Conservation (phyloP, 2,888 invertebrate species). For the Creontiades dilutus region DNA sequence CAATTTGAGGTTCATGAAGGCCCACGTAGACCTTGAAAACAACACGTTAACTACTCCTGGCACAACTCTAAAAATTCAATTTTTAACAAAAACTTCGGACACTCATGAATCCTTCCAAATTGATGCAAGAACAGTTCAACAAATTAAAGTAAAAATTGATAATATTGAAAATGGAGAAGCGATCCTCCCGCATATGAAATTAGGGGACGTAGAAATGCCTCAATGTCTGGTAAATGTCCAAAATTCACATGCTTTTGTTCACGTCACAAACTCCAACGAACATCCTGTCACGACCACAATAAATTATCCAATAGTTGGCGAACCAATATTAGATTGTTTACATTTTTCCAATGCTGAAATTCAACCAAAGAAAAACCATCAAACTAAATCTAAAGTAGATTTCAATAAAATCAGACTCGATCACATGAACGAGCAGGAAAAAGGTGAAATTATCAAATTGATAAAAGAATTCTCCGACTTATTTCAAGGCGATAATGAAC, state of each 20-base stretch:
- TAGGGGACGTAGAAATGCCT: background rate
- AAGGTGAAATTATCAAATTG: conserved; percentile 74
- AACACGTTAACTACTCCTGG: too few relatives aligned
- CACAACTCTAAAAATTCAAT: too few relatives aligned
- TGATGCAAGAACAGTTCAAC: conserved; percentile 6
- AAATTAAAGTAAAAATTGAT: background rate
- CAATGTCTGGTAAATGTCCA: background rate
- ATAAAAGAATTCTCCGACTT: conserved; percentile 77
- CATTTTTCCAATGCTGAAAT: background rate
- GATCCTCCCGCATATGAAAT: background rate
- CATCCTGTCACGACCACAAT: too few relatives aligned
- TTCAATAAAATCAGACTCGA: background rate
- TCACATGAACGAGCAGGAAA: conserved; percentile 77
- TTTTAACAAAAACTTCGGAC: too few relatives aligned
- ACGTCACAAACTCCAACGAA: too few relatives aligned
- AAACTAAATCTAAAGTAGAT: background rate
- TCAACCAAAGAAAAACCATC: conserved; percentile 76
- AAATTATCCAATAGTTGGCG: too few relatives aligned
- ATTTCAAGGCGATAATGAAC: conserved; percentile 77
- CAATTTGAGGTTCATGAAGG: too few relatives aligned
- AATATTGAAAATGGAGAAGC: conserved; percentile 6
- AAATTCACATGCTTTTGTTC: too few relatives aligned
- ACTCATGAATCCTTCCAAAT: background rate
- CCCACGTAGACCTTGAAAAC: too few relatives aligned
- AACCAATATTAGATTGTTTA: too few relatives aligned